Conservation (phyloP, 2,113 vertebrate genomes). For the Dromiciops gliroides region DNA sequence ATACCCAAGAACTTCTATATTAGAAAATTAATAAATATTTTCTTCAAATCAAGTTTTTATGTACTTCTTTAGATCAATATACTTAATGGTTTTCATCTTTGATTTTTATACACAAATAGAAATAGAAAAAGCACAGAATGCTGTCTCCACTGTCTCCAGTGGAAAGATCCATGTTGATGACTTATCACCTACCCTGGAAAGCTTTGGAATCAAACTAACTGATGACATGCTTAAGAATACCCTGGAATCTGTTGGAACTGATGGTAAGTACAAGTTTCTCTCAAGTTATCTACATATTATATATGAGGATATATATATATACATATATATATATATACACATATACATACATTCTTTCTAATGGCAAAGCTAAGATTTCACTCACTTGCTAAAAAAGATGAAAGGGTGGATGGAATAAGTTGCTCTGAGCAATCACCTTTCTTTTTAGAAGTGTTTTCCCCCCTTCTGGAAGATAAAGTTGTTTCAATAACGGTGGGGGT, state of each 20-base stretch:
- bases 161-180: not conserved
- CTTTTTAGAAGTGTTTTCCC: not conserved
- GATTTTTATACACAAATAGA: not conserved
- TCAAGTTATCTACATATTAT: not conserved
- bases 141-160: not conserved
- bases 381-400: not conserved
- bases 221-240: not conserved
- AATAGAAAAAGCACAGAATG: not conserved
- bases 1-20: not conserved
- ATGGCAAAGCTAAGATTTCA: not conserved
- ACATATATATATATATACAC: too few species aligned
- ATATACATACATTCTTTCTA: too few species aligned
- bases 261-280: not conserved
- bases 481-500: not conserved
- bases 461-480: not conserved
- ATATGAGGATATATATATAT: not conserved
- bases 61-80: not conserved
- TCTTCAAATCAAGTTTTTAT: not conserved
- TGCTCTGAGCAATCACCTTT: not conserved
- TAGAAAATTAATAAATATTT: not conserved
- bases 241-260: not conserved
- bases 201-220: not conserved
- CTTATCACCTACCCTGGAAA: not conserved
- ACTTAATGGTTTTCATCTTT: not conserved
- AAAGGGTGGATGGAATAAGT: not conserved